These are phyloP conservation scores for Argyrosomus japonicus DNA, from an alignment of 2,113 vertebrate genomes.

Conservation along the genomic window DNA sequence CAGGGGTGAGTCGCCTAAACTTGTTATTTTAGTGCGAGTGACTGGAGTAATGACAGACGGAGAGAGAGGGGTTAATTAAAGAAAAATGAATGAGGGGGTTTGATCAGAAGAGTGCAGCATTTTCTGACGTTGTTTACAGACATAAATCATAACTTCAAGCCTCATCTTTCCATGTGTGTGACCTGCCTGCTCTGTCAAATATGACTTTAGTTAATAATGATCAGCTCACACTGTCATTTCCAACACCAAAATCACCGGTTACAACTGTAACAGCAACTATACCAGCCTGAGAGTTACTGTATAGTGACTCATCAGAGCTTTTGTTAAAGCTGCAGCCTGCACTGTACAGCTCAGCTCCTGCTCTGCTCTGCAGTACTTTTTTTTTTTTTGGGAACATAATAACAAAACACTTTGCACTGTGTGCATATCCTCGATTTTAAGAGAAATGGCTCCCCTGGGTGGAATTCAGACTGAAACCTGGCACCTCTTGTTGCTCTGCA, in stretches of 20 bases:
- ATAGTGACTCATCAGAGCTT: slow-evolving; percentile 23
- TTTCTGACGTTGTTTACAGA: not conserved
- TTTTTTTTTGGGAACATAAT: not conserved
- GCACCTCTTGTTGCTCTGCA: slow-evolving; percentile 20
- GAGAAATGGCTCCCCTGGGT: slow-evolving; percentile 1
- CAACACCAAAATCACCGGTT: not conserved
- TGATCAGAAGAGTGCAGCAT: not conserved
- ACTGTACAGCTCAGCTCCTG: too few relatives aligned
- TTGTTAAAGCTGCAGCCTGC: not conserved
- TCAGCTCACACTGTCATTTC: not conserved
- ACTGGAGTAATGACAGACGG: slow-evolving; percentile 13
- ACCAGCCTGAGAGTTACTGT: not conserved
- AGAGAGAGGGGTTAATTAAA: slow-evolving; percentile 16
- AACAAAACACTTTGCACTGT: slow-evolving; percentile 1
- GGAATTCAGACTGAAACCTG: slow-evolving; percentile 21
- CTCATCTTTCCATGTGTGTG: not conserved
- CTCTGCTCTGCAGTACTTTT: too few relatives aligned
- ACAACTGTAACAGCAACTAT: not conserved
- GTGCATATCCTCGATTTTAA: not conserved
- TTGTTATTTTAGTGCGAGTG: slow-evolving; percentile 42
- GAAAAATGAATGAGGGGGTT: slow-evolving; percentile 36
- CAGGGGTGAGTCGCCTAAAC: slow-evolving; percentile 73
- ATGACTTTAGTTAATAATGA: not conserved
- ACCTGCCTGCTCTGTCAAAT: not conserved
- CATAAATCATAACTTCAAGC: not conserved